phyloP scores from a whole-genome alignment of 2,113 vertebrate genomes.

The Oceanites oceanicus region DNA sequence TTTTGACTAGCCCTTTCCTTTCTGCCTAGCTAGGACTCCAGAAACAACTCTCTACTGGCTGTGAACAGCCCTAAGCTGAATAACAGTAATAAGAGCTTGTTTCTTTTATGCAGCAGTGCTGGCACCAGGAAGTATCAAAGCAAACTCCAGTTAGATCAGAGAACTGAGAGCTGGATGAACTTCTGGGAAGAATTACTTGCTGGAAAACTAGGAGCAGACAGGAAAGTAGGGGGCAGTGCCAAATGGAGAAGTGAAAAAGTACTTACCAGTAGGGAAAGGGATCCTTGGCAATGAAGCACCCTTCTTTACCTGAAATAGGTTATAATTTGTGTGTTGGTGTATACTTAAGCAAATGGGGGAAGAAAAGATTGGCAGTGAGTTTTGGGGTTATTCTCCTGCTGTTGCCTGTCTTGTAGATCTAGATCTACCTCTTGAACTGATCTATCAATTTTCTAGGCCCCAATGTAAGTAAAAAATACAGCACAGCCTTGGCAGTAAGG shows the following conservation, averaged over 20 bases:
- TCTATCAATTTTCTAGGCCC: neutral
- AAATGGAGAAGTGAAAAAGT: neutral
- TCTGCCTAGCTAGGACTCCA: neutral
- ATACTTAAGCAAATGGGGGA: neutral
- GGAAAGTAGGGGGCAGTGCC: neutral
- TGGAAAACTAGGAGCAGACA: neutral
- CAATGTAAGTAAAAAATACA: neutral
- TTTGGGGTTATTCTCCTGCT: neutral
- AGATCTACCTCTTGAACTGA: neutral
- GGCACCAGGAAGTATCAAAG: neutral
- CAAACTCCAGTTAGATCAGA: neutral
- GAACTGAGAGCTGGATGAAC: neutral
- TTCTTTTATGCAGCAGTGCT: neutral
- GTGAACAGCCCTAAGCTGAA: neutral
- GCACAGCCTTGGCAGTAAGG: neutral
- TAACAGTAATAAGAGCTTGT: neutral
- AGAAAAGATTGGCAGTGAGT: neutral
- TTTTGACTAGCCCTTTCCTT: neutral
- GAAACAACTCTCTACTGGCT: neutral
- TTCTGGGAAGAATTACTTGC: neutral
- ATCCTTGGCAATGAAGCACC: neutral
- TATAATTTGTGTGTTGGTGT: neutral
- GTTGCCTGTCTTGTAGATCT: neutral
- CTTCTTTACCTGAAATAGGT: neutral
- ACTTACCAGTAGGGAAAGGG: neutral